These are phyloP conservation scores for Tipula helvola DNA, from an alignment of 2,888 invertebrate species.

Conservation along the genomic window DNA sequence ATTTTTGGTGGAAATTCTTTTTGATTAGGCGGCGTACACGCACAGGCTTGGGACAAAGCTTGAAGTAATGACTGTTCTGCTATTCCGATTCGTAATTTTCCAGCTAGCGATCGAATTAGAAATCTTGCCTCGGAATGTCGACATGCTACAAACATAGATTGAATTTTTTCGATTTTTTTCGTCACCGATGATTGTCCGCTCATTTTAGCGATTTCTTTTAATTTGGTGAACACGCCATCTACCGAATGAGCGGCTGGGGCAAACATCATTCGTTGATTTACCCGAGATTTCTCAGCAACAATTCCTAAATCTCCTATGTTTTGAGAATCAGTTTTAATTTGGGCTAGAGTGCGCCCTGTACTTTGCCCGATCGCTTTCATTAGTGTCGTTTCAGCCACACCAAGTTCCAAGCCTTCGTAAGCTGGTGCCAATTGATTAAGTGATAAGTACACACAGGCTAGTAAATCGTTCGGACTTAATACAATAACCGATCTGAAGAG, in stretches of 20 bases:
- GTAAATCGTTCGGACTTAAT: slow-evolving; percentile 76
- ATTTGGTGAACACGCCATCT: slow-evolving; percentile 61
- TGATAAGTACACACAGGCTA: slow-evolving; percentile 85
- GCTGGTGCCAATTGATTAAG: slow-evolving; percentile 94
- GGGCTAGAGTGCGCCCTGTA: slow-evolving; percentile 72
- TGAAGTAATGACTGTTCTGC: slow-evolving; percentile 92
- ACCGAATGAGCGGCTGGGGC: slow-evolving; percentile 67
- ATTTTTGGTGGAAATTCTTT: slow-evolving; percentile 44
- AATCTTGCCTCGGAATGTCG: slow-evolving; percentile 76
- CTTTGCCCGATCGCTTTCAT: slow-evolving; percentile 90
- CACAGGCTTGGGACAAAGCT: slow-evolving; percentile 76
- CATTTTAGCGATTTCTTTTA: slow-evolving; percentile 78
- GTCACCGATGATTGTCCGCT: slow-evolving; percentile 61
- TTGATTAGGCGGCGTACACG: slow-evolving; percentile 64
- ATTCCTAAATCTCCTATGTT: slow-evolving; percentile 76
- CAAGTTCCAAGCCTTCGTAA: slow-evolving; percentile 84
- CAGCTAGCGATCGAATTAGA: slow-evolving; percentile 78
- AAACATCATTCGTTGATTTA: slow-evolving; percentile 79
- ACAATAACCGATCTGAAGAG: slow-evolving; percentile 84
- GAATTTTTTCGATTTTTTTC: slow-evolving; percentile 88
- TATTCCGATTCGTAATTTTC: slow-evolving; percentile 89
- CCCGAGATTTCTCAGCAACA: slow-evolving; percentile 75
- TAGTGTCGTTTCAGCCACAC: slow-evolving; percentile 87
- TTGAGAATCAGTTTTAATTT: slow-evolving; percentile 53
- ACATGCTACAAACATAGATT: slow-evolving; percentile 86